Base-by-base conservation (phyloP, 2,797 vertebrate genomes). In the Acipenser ruthenus region DNA sequence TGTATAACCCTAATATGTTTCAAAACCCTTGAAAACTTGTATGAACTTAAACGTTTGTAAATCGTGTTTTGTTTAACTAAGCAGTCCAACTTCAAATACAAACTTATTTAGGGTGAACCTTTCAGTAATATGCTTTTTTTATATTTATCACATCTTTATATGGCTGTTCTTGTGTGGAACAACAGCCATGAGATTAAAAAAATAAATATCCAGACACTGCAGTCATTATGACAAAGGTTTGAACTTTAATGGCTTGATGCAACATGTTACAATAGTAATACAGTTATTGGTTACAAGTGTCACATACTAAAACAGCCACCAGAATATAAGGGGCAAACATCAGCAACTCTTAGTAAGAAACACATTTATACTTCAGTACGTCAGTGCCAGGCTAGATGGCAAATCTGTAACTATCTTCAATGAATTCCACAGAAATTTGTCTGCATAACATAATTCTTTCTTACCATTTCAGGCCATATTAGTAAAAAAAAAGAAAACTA, bases 261-360 rank as follows among this genome's bases (percentile, higher is more conserved):
- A 77, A 79, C 76, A 77, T 76, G 79, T 85, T 84, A 86, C 77
- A 86, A 65, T 85, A 74, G 76, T 81, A 83, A 77, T 86, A 86
- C 86, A 87, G 79, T 73, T 83, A 80, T 69, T 75, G 76, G 77
- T 81, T 89, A 87, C 78, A 82, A 68, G 37, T 60, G 62, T 76
- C 74, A 83, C 73, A 72, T 76, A 72, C 75, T 68, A 73, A 82
- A 78, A 81, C 78, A 76, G 72, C 70, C 78, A 82, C 74, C 75
- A 73, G 37, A 72, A 69, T 69, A 63, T 71, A 74, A 63, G 72
- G 62, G 68, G 76, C 69, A 69, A 65, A 64, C 69, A 69, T 77
- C 65, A 66, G 60, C 68, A 65, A 66, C 15, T 51, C 65, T 47
- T 63, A 68, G 23, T 74, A 75, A 62, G 64, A 63, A 67, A 72